Evolutionary conservation across 2,797 vertebrate species (phyloP).

Genomic region (Syngnathus acus): DNA sequence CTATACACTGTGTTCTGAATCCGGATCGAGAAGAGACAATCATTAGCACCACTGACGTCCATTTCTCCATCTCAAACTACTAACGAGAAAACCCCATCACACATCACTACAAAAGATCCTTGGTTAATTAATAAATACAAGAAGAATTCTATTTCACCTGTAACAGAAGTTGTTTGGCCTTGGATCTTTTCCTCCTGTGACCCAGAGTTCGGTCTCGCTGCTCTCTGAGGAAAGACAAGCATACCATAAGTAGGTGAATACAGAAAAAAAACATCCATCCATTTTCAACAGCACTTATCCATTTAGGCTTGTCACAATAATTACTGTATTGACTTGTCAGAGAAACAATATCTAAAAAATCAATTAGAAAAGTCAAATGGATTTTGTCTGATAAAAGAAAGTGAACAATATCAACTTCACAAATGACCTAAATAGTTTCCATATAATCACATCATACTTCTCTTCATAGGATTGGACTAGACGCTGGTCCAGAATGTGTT

Average conservation of each 20-base stretch:
- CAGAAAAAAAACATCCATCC: too few species aligned
- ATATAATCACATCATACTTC: slow-evolving; percentile 62
- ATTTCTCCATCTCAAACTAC: too few species aligned
- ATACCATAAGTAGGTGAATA: slow-evolving; percentile 22
- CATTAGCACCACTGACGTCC: not conserved
- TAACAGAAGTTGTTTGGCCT: slow-evolving; percentile 81
- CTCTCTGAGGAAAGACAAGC: slow-evolving; percentile 70
- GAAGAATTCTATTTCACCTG: slow-evolving; percentile 70
- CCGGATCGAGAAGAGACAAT: slow-evolving; percentile 1
- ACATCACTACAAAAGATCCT: too few species aligned
- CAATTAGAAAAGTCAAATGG: too few species aligned
- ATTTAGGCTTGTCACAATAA: too few species aligned
- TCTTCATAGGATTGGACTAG: slow-evolving; percentile 92
- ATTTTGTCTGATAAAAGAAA: too few species aligned
- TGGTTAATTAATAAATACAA: too few species aligned
- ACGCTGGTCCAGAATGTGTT: slow-evolving; percentile 94
- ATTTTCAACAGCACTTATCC: too few species aligned
- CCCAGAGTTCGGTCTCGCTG: slow-evolving; percentile 82
- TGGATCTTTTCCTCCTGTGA: slow-evolving; percentile 85
- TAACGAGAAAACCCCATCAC: too few species aligned
- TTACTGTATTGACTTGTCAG: too few species aligned
- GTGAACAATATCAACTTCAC: not conserved
- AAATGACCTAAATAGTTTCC: not conserved
- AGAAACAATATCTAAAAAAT: too few species aligned
- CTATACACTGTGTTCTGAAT: slow-evolving; percentile 77